Evolutionary conservation across 2,888 invertebrate genomes (phyloP).

Genomic region (Trissolcus brochymenae): DNA sequence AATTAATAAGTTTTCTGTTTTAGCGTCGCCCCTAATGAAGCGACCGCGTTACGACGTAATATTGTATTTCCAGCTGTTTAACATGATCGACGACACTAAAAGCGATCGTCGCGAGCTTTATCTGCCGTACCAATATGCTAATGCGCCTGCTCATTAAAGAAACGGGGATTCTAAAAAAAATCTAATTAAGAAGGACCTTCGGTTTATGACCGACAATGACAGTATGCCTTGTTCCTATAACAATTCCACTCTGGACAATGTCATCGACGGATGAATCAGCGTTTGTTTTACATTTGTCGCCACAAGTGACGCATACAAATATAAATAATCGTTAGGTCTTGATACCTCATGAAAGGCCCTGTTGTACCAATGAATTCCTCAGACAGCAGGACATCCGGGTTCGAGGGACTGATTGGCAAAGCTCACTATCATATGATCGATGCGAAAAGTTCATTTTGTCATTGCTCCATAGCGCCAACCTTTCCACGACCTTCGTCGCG

Average conservation of each 20-base stretch:
- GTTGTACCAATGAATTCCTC: conserved; percentile 44
- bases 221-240: conserved; percentile 1
- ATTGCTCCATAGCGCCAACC: conserved; percentile 27
- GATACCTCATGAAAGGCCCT: conserved; percentile 16
- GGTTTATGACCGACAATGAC: background rate
- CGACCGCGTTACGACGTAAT: conserved; percentile 46
- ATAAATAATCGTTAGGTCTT: conserved; percentile 34
- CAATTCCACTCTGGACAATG: conserved; percentile 7
- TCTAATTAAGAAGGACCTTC: conserved; percentile 44
- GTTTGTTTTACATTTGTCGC: conserved; percentile 51
- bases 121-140: conserved; percentile 40
- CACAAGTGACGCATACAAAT: conserved; percentile 50
- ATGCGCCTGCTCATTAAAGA: conserved; percentile 25
- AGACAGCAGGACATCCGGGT: conserved; percentile 56
- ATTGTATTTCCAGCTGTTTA: conserved; percentile 48
- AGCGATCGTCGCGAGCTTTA: conserved; percentile 32
- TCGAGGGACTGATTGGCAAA: background rate
- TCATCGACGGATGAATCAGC: conserved; percentile 43
- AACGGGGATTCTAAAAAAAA: conserved; percentile 13
- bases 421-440: too few relatives aligned
- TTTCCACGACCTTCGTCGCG: conserved; percentile 45
- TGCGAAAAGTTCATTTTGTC: conserved; percentile 37
- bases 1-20: conserved; percentile 55
- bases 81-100: conserved; percentile 49
- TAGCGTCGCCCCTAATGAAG: conserved; percentile 43